Evolutionary conservation across 2,797 vertebrate species (phyloP).

Genomic region (Propithecus perrieri): DNA sequence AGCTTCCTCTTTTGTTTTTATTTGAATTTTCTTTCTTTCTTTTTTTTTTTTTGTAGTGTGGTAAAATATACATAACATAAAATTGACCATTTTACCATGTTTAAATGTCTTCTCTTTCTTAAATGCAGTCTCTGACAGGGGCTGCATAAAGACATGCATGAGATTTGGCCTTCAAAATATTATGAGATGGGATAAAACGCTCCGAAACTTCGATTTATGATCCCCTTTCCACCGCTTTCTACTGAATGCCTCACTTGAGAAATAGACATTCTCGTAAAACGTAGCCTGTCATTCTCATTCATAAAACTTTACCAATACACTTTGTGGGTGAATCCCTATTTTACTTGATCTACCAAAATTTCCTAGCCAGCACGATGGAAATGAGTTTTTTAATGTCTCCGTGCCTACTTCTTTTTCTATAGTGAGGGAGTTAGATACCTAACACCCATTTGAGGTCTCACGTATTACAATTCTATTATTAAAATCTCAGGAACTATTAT

Average conservation of each 20-base stretch:
- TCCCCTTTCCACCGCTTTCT: not conserved
- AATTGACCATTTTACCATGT: not conserved
- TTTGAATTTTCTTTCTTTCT: not conserved
- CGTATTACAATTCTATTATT: not conserved
- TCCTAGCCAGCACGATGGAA: not conserved
- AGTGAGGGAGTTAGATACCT: not conserved
- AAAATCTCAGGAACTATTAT: not conserved
- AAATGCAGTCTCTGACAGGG: not conserved
- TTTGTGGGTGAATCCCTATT: not conserved
- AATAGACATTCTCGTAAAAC: not conserved
- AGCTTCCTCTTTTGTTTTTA: not conserved
- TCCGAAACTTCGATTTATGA: not conserved
- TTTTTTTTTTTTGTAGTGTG: not conserved
- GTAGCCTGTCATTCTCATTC: not conserved
- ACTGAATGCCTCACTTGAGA: not conserved
- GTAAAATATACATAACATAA: not conserved
- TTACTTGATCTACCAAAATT: not conserved
- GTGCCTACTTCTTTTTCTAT: not conserved
- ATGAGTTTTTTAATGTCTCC: not conserved
- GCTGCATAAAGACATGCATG: not conserved
- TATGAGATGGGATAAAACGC: not conserved
- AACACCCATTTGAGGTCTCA: not conserved
- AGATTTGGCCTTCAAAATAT: not conserved
- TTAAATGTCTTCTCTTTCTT: not conserved
- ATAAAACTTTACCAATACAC: not conserved